Conservation (phyloP, 2,797 vertebrate species). For the Sylvilagus floridanus region DNA sequence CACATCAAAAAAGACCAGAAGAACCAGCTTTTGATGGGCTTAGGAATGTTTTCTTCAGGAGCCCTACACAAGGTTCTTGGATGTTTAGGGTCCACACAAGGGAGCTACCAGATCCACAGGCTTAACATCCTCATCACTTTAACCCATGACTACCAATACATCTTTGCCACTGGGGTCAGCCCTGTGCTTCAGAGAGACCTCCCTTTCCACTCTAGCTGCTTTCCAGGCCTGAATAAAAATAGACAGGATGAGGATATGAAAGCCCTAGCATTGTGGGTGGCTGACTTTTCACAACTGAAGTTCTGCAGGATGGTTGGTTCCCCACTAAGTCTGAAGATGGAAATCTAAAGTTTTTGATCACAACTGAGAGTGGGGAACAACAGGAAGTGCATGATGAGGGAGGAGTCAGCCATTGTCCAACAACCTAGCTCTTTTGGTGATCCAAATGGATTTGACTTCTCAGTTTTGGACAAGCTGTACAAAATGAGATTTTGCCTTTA, state of each 20-base stretch:
- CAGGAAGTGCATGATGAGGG: neutral
- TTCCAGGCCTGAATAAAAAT: neutral
- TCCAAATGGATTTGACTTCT: slow-evolving; percentile 26
- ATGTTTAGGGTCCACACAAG: neutral
- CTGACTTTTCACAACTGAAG: neutral
- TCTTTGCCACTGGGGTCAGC: neutral
- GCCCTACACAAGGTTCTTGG: accelerated
- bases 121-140: neutral
- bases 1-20: neutral
- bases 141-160: neutral
- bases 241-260: neutral
- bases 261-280: no score
- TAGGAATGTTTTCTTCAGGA: neutral
- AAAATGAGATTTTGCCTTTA: neutral
- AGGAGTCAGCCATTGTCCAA: neutral
- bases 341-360: neutral
- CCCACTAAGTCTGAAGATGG: neutral
- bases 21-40: neutral
- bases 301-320: neutral
- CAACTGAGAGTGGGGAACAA: neutral
- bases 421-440: neutral
- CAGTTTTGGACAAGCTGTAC: neutral
- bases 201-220: neutral
- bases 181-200: neutral
- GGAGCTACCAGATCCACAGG: neutral